phyloP scores from a whole-genome alignment of 2,888 invertebrate genomes.

The Phyllotreta striolata region DNA sequence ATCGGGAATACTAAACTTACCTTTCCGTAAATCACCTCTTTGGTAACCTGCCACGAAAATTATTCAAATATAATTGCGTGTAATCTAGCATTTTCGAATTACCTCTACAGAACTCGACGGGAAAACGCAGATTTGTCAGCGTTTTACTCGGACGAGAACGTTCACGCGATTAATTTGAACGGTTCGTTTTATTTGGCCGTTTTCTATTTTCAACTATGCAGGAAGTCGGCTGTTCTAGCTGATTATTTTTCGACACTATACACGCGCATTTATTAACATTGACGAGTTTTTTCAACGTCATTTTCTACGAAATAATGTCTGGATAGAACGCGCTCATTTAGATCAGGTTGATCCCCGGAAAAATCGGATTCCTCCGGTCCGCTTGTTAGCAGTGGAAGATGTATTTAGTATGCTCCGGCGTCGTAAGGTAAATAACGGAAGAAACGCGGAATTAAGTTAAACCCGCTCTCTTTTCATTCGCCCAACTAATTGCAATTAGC shows the following conservation, averaged over 20 bases:
- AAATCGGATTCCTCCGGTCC: background rate
- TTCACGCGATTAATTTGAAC: slow-evolving; percentile 29
- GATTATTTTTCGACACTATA: too few relatives aligned
- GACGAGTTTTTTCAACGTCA: too few relatives aligned
- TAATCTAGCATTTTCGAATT: slow-evolving; percentile 49
- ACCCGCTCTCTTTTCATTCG: slow-evolving; percentile 40
- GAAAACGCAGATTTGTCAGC: slow-evolving; percentile 43
- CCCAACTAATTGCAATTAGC: slow-evolving; percentile 45
- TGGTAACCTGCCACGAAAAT: slow-evolving; percentile 47
- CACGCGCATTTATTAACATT: too few relatives aligned
- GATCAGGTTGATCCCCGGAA: too few relatives aligned
- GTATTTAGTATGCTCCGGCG: slow-evolving; percentile 27
- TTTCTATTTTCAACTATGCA: too few relatives aligned
- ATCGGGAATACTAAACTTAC: slow-evolving; percentile 11
- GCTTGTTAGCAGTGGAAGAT: slow-evolving; percentile 27
- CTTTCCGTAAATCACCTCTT: slow-evolving; percentile 44
- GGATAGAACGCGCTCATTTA: too few relatives aligned
- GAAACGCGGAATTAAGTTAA: slow-evolving; percentile 41
- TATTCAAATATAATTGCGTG: slow-evolving; percentile 53
- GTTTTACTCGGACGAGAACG: slow-evolving; percentile 40
- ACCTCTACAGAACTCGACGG: slow-evolving; percentile 46
- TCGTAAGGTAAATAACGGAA: slow-evolving; percentile 32
- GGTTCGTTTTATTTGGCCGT: too few relatives aligned
- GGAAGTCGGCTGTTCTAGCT: too few relatives aligned
- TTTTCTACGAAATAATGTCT: too few relatives aligned